Evolutionary conservation across 2,797 vertebrate species (phyloP).

Genomic region (Salarias fasciatus): DNA sequence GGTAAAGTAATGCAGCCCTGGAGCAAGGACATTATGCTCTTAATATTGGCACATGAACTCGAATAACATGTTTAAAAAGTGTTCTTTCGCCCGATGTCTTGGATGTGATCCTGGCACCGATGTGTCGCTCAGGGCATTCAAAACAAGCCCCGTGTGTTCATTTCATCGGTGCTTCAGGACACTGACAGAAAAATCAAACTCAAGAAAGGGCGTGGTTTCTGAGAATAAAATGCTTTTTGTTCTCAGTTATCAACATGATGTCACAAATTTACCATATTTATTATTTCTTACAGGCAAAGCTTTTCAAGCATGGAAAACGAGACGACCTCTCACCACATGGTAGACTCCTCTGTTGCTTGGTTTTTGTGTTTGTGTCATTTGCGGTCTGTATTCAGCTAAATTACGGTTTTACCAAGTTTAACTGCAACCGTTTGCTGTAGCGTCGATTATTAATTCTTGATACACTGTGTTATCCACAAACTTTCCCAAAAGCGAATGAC

Average conservation of each 20-base stretch:
- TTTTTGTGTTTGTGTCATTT: too few species aligned
- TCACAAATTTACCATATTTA: too few species aligned
- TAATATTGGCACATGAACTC: constrained; percentile 48
- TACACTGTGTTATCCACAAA: too few species aligned
- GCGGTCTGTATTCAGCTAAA: too few species aligned
- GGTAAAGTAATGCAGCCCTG: constrained; percentile 34
- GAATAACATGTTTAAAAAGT: constrained; percentile 54
- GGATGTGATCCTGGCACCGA: constrained; percentile 32
- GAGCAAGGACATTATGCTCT: constrained; percentile 38
- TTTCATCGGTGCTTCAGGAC: constrained; percentile 36
- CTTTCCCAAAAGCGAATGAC: too few species aligned
- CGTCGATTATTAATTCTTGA: too few species aligned
- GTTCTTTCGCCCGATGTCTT: constrained; percentile 12
- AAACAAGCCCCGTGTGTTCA: constrained; percentile 68
- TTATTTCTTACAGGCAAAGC: constrained; percentile 85
- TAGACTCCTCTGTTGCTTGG: constrained; percentile 72
- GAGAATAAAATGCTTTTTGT: too few species aligned
- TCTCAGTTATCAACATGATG: too few species aligned
- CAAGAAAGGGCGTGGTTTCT: too few species aligned
- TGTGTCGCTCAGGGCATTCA: constrained; percentile 53
- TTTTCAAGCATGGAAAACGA: constrained; percentile 97
- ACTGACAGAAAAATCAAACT: constrained; percentile 4
- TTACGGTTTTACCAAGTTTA: too few species aligned
- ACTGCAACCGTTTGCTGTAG: neutral
- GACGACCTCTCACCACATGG: constrained; percentile 94